Base-by-base conservation (phyloP, 2,113 vertebrate genomes). In the Nicator chloris region DNA sequence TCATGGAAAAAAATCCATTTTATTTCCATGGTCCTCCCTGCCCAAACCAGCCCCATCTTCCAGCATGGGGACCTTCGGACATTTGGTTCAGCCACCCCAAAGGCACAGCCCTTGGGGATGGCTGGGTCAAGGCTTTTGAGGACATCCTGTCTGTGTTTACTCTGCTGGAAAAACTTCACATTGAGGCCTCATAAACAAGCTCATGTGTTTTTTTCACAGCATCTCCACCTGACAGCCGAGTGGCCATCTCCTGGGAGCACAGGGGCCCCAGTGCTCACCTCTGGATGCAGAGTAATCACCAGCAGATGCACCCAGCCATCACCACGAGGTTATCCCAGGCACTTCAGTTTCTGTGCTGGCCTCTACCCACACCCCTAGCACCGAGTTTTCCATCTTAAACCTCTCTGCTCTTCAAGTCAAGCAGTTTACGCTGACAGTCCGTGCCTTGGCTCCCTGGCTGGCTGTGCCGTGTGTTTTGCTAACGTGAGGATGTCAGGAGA, bases 11-110 rank as follows among this genome's bases (percentile, higher is more conserved):
- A 14, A 35, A 22, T 14, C 22, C 16, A 10, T 51, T 40, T 40
- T 14, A 5, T 14, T 24, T 54, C 15, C 40, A 18, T 0, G 0
- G 12, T 20, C 8, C 37, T 77, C 37, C 15, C n/a, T 83, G 53
- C 33, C 50, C 18, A 37, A 3, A 54, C 11, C 47, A 57, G 20
- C 45, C 30, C 24, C 26, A 4, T 30, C 30, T 49, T 49, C 23
- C 37, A 76, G 39, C 47, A 11, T 1, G 0, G 15, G 2, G 31
- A 12, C 1, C 1, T 42, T 71, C 0, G 2, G 31, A 12, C 1
- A 1, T 42, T 71, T 0, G 0, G 75, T 42, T 90, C 82, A 85
- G 56, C 27, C 61, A 47, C 12, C 51, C 70, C 70, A 44, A 75
- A 75, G 57, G 30, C 57, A 19, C 39, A 56, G 22, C 35, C 71